phyloP scores from a whole-genome alignment of 2,113 vertebrate species.

The Coreoperca whiteheadi region DNA sequence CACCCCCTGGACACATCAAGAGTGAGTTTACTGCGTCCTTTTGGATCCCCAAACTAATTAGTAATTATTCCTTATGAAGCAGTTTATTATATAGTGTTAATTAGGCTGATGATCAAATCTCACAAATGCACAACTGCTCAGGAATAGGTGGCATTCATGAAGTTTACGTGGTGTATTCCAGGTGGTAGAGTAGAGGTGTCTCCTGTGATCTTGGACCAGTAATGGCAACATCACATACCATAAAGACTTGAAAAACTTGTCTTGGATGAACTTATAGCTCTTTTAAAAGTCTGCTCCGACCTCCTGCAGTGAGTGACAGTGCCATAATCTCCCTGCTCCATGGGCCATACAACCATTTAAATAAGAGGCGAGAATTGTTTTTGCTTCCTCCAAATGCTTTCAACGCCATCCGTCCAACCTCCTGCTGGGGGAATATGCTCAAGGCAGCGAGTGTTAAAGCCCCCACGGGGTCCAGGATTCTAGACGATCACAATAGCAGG shows the following conservation, averaged over 20 bases:
- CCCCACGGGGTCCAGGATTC: constrained; percentile 4
- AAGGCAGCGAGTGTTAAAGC: not conserved
- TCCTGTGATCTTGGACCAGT: not conserved
- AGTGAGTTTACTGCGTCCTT: too few species aligned
- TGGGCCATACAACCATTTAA: not conserved
- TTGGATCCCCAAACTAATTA: too few species aligned
- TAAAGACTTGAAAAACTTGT: not conserved
- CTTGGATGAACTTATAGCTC: not conserved
- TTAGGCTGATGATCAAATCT: too few species aligned
- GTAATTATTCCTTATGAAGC: too few species aligned
- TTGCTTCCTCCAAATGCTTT: constrained; percentile 4
- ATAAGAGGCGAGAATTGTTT: constrained; percentile 7
- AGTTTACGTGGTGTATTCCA: not conserved
- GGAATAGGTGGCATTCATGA: not conserved
- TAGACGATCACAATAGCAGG: not conserved
- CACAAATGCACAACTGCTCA: not conserved
- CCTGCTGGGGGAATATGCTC: not conserved
- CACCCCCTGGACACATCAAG: too few species aligned
- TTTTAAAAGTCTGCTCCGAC: not conserved
- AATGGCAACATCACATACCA: not conserved
- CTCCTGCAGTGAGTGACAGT: not conserved
- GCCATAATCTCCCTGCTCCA: not conserved
- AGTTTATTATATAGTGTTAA: too few species aligned
- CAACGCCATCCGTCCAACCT: not conserved
- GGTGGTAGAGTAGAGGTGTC: not conserved